Evolutionary conservation across 2,888 invertebrate species (phyloP).

Genomic region (Euclidia mi): DNA sequence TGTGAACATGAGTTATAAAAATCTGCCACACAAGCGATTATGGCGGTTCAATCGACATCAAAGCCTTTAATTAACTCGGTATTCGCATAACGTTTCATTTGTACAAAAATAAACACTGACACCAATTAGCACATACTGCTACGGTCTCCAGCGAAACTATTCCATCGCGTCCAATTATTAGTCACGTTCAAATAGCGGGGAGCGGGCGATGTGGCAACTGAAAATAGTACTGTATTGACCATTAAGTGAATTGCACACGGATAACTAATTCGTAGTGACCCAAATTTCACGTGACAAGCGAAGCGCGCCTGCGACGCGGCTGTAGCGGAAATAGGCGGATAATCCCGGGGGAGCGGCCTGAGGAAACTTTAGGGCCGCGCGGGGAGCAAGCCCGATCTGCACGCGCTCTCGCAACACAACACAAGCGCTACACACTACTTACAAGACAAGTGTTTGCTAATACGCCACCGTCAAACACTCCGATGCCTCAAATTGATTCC

Average conservation of each 20-base stretch:
- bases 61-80: conserved; percentile 63
- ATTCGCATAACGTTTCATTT: conserved; percentile 41
- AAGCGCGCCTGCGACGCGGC: conserved; percentile 63
- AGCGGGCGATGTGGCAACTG: conserved; percentile 48
- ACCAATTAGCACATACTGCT: conserved; percentile 72
- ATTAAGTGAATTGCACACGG: conserved; percentile 73
- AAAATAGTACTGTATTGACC: conserved; percentile 61
- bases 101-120: conserved; percentile 75
- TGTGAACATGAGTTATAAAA: conserved; percentile 32
- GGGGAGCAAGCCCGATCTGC: conserved; percentile 62
- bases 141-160: conserved; percentile 59
- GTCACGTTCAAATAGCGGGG: conserved; percentile 36
- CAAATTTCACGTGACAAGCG: conserved; percentile 79
- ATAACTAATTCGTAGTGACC: conserved; percentile 82
- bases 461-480: background rate
- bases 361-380: conserved; percentile 71
- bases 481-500: conserved; percentile 25
- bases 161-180: conserved; percentile 55
- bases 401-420: conserved; percentile 41
- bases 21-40: conserved; percentile 46
- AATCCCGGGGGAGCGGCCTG: conserved; percentile 72
- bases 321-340: conserved; percentile 73
- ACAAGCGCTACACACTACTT: conserved; percentile 38
- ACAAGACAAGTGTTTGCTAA: conserved; percentile 48
- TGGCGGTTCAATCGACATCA: conserved; percentile 58